Conservation (phyloP, 2,888 invertebrate genomes). For the Cetonia aurata region DNA sequence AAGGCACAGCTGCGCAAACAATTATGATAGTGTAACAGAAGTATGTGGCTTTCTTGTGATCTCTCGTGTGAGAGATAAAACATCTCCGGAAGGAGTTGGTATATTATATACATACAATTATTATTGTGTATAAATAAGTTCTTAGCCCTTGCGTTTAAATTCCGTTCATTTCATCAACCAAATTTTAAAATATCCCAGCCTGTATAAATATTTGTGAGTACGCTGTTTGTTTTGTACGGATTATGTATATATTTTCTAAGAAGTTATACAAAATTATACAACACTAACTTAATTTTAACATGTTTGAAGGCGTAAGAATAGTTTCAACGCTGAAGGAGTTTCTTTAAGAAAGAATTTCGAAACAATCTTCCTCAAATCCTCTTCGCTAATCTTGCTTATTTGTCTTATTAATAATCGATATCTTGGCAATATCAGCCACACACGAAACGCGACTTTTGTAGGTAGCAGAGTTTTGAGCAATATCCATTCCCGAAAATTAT, state of each 20-base stretch:
- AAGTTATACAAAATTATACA: too few species aligned
- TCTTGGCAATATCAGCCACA: neutral
- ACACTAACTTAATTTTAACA: too few species aligned
- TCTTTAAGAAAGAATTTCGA: too few species aligned
- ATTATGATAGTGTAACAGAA: conserved; percentile 22
- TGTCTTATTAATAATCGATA: too few species aligned
- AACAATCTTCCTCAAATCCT: too few species aligned
- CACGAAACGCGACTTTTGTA: neutral
- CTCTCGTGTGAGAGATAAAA: conserved; percentile 23
- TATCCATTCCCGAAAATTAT: conserved; percentile 22
- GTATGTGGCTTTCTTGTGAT: conserved; percentile 6
- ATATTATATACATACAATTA: conserved; percentile 8
- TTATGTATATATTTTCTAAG: too few species aligned
- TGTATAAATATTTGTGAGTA: conserved; percentile 1
- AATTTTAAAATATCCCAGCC: conserved; percentile 7
- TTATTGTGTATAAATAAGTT: neutral
- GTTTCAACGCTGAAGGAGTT: too few species aligned
- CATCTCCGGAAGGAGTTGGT: neutral
- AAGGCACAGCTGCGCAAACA: conserved; percentile 35
- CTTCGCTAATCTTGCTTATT: too few species aligned
- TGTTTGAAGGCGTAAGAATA: too few species aligned
- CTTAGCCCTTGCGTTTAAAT: neutral
- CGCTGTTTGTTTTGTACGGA: too few species aligned
- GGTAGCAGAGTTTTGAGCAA: conserved; percentile 6
- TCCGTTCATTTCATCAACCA: neutral